Evolutionary conservation across 2,888 invertebrate genomes (phyloP), one percentile per base, ranked within the genome.

Genomic region (Pristionchus arcanus): DNA sequence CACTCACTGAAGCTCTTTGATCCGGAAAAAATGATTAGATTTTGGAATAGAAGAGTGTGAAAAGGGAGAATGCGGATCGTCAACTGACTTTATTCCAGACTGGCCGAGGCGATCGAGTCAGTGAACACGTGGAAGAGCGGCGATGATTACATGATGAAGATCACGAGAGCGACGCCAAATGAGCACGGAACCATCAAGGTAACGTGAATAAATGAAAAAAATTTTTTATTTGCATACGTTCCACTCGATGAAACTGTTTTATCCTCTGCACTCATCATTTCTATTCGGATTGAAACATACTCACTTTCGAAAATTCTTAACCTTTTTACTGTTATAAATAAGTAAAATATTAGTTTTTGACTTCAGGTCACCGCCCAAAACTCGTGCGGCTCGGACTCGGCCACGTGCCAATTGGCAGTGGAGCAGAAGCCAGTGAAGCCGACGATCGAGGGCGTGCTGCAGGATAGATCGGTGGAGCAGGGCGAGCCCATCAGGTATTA

Each of bases 381-480:
- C 87, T 91, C 92, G 28, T 92, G 92, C 63, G 94, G 94, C 87
- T 87, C 81, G 31, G 94, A 91, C 55, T 28, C 71, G 15, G 28
- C 87, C 21, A 31, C 87, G 1, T 71, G 74, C 34, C 55, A 74
- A 4, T n/a, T 87, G n/a, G 15, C 63, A 25, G 90, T 77, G 77
- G 90, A 71, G 53, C 31, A 89, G 83, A 90, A 91, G 81, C 90
- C 90, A 95, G 97, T 97, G 95, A 97, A 97, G 94, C 98, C 98
- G 0, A 96, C 97, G 95, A 98, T 98, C 95, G 96, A 97, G 91
- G 97, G 97, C 83, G 97, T 97, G 94, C 97, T 98, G 1, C 96
- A 97, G 53, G 97, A 97, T 0, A 97, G 97, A 87, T 97, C 97
- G 92, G 97, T 97, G 0, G 96, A 96, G 53, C 97, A 97, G 93